Base-by-base conservation (phyloP, 2,888 invertebrate genomes). In the Hipparchia sbordonii region DNA sequence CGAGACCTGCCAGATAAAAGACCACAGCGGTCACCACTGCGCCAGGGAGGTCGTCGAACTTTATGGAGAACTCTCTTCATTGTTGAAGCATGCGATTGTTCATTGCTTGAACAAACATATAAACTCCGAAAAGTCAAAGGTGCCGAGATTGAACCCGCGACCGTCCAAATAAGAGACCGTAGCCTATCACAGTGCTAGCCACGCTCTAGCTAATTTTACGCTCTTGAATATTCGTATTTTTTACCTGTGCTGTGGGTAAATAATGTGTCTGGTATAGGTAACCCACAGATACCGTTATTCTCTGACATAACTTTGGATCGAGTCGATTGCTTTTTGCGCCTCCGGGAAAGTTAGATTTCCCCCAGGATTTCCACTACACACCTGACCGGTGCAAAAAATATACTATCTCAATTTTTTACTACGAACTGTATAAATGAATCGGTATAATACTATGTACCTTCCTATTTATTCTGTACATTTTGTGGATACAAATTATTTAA, bases 281-380 rank as follows among this genome's bases (percentile, higher is more conserved):
- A 7, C 48, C 65, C 23, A 12, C 6, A 46, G 46, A 57, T 46
- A 67, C 48, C 87, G 90, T 91, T 90, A 88, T 89, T 89, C 91
- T 88, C 90, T 89, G 90, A 92, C 93, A 93, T 93, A 92, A 93
- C 93, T 93, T 93, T 93, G 91, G 92, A 93, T 93, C 91, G 92
- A 93, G 93, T 93, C 93, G 93, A 93, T 93, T 90, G 92, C 89
- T 93, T 93, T 93, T 93, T 92, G 89, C 90, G 92, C 93, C 92
- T 89, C 89, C 87, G 90, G 93, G 90, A 89, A 92, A 93, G 93
- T 93, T 92, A 92, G 92, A 93, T 93, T 93, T 93, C 93, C 93
- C 93, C 78, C 82, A 90, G 89, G 93, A 90, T 87, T 85, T 84
- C 87, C 87, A 86, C 89, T 92, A 92, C 93, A 93, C 93, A 93